Evolutionary conservation across 2,888 invertebrate species (phyloP).

Genomic region (Dendrolimus pini): DNA sequence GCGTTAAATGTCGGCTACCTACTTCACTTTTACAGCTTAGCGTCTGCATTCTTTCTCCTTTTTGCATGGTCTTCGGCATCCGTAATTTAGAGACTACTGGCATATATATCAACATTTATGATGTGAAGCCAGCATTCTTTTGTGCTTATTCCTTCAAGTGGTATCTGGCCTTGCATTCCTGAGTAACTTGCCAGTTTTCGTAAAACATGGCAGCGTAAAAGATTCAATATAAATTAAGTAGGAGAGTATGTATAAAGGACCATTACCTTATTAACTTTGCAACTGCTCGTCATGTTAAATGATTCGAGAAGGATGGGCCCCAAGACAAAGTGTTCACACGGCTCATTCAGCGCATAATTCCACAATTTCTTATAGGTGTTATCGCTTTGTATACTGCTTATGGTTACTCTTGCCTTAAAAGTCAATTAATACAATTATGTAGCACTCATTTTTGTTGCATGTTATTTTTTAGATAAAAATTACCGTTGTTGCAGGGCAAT

Average conservation of each 20-base stretch:
- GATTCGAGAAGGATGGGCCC: constrained; percentile 45
- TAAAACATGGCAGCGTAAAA: too few relatives aligned
- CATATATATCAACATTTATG: too few relatives aligned
- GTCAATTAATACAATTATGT: constrained; percentile 7
- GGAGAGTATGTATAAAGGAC: constrained; percentile 4
- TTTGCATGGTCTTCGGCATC: too few relatives aligned
- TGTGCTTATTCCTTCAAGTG: too few relatives aligned
- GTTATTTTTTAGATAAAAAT: constrained; percentile 1
- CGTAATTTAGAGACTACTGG: too few relatives aligned
- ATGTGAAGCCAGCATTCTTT: too few relatives aligned
- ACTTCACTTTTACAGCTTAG: too few relatives aligned
- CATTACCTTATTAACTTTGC: constrained; percentile 52
- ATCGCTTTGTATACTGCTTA: constrained; percentile 34
- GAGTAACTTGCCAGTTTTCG: too few relatives aligned
- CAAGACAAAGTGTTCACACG: constrained; percentile 61
- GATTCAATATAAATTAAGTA: too few relatives aligned
- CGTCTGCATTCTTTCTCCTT: too few relatives aligned
- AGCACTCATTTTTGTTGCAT: too few relatives aligned
- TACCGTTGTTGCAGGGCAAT: constrained; percentile 49
- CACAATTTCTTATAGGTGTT: constrained; percentile 43
- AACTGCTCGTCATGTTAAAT: constrained; percentile 46
- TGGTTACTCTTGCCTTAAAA: constrained; percentile 46
- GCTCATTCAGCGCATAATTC: constrained; percentile 48
- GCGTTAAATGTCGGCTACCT: too few relatives aligned
- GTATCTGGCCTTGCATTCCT: constrained; percentile 2